Evolutionary conservation across 1,140 invertebrate genomes (phyloP), one percentile per base, ranked within the genome.

Genomic region (Diorhabda carinulata): DNA sequence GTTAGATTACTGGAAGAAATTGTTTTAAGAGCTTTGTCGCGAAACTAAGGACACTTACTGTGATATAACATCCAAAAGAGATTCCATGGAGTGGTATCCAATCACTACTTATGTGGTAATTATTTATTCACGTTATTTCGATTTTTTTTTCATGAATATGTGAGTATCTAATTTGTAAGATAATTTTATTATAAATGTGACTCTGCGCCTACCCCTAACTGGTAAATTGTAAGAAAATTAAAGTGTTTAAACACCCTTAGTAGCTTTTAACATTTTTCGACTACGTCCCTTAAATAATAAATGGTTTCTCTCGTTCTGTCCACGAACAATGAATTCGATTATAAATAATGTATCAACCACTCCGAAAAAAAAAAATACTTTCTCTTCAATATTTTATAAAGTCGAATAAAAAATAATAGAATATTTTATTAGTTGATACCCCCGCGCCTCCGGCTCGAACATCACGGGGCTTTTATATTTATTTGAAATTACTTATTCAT

Each of bases 321-420:
- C 58, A 66, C 73, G 74, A 67, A 79, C 78, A 79, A 79, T 79
- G 78, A 75, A 77, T 79, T 77, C 73, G 73, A 74, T 77, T 72
- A 75, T 79, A 78, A 78, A 79, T 79, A 78, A 78, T 79, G 73
- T 77, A 79, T 77, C 25, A 73, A 71, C 74, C 77, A 77, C 78
- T 75, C 76, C 74, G 72, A 72, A 76, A 78, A 78, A 78, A 25
- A 25, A 78, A 79, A 76, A 79, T 75, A 78, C 77, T 74, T 68
- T 77, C 74, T 71, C 72, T 70, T 79, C 72, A 71, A 79, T 79
- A 78, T 76, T 78, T 78, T 72, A 79, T 79, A 72, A 71, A 71
- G 70, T 66, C 75, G 78, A 79, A 79, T 79, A 79, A 79, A 79
- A 79, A 79, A 79, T 79, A 79, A 79, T 79, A 79, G 78, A 79